Base-by-base conservation (phyloP, 1,140 invertebrate species). In the Ostrea denselamellosa region DNA sequence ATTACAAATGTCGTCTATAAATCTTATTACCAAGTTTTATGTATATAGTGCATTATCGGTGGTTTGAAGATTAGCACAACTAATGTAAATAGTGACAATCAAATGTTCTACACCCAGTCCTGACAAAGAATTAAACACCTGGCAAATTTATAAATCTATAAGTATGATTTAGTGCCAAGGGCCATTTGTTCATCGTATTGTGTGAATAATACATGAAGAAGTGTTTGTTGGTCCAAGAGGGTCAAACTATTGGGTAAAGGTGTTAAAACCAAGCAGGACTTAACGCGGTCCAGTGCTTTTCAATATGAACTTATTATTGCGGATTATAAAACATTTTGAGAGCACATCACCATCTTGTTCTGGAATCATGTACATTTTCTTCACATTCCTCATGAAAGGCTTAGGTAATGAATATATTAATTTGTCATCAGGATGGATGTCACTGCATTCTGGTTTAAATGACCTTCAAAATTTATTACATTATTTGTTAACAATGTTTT, bases 141-240 rank as follows among this genome's bases (percentile, higher is more conserved):
- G 82, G 82, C 44, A 22, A 83, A 83, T 83, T 83, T 53, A 83
- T 52, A 83, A 52, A 53, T 52, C 82, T 83, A 53, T 53, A 53
- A 83, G 82, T 83, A 83, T 77, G 82, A 83, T 83, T 83, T 52
- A 44, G 52, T 83, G 82, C 82, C 82, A 54, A 83, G 52, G 82
- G 82, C 44, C 44, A 83, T 83, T 83, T 83, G 82, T 83, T n/a
- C 52, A 83, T 52, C 82, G 19, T 44, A n/a, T 53, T 83, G 82
- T 83, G 22, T n/a, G 22, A 83, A 52, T 83, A 83, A 83, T 83
- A 25, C n/a, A 54, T n/a, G 52, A 53, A 44, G 53, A 54, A 53
- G 82, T 83, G 82, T 83, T 83, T 83, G 44, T 52, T 53, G 82
- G 82, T 83, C 82, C 51, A 34, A n/a, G n/a, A 53, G 52, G 82